Evolutionary conservation across 2,113 vertebrate genomes (phyloP), one percentile per base, ranked within the genome.

Genomic region (Nansenia antarctica): DNA sequence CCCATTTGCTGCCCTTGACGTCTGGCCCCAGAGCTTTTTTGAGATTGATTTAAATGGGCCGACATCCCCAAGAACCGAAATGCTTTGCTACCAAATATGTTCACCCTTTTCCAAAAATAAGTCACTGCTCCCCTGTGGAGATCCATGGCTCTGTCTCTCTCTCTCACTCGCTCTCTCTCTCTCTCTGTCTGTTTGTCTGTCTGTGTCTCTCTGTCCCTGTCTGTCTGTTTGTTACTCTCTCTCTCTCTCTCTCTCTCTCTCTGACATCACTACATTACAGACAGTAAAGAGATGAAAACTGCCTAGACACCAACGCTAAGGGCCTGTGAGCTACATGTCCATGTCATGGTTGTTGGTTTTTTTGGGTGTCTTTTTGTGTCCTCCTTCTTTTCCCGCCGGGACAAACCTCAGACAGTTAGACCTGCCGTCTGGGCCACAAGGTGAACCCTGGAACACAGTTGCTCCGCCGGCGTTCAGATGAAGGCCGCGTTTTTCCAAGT

Each of bases 101-200:
- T 65, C 20, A n/a, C 12, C 31, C 14, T 30, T 70, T 64, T 70
- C 63, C 77, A 27, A 32, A 22, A 47, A 49, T 65, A 59, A 72
- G 65, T 63, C 49, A 55, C 14, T 47, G 32, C 39, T 24, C 59
- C 32, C 39, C 24, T 32, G 59, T 47, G 65, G 57, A 71, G 54
- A 49, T n/a, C 14, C 49, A 39, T 24, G 26, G 65, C 39, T 42
- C 39, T 14, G 1, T 42, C 18, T 4, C 39, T 15, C 39, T 15
- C 14, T 42, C 12, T 3, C 12, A 42, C 39, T 42, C 39, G n/a
- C n/a, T 49, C 6, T 20, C 39, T 42, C n/a, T 49, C 34, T 8
- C 64, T 47, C 53, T 34, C 45, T 11, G 11, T 2, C 60, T 15
- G 5, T 14, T 18, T 18, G n/a, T 18, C n/a, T 18, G 7, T 5